phyloP scores from a whole-genome alignment of 2,888 invertebrate genomes.

The Heliconius hortense region DNA sequence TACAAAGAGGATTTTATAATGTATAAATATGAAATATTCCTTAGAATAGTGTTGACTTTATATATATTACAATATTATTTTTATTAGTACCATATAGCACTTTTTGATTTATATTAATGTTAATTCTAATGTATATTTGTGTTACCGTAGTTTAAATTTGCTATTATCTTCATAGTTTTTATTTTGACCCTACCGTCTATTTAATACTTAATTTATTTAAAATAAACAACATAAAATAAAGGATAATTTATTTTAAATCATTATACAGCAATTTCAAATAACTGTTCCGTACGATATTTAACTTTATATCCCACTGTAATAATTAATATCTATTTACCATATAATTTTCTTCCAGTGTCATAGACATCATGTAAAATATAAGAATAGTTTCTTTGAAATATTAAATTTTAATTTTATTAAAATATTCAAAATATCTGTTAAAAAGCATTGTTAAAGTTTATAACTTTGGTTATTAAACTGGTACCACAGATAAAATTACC shows the following conservation, averaged over 20 bases:
- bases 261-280: neutral
- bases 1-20: too few species aligned
- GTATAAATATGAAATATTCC: too few species aligned
- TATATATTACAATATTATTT: neutral
- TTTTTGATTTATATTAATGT: neutral
- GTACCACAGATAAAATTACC: conserved; percentile 8
- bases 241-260: neutral
- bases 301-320: neutral
- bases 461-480: neutral
- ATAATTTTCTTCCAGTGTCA: neutral
- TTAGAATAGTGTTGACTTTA: too few species aligned
- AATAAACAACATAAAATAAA: neutral
- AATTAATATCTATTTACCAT: neutral
- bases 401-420: neutral
- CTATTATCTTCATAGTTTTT: too few species aligned
- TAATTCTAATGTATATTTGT: neutral
- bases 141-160: too few species aligned
- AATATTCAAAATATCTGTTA: neutral
- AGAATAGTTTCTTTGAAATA: neutral
- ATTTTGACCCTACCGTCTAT: too few species aligned
- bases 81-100: neutral
- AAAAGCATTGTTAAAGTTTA: neutral
- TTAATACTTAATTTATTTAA: too few species aligned
- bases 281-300: neutral
- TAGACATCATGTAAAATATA: too few species aligned